Conservation (phyloP, 2,113 vertebrate species). For the Boulengeromyrus knoepffleri region DNA sequence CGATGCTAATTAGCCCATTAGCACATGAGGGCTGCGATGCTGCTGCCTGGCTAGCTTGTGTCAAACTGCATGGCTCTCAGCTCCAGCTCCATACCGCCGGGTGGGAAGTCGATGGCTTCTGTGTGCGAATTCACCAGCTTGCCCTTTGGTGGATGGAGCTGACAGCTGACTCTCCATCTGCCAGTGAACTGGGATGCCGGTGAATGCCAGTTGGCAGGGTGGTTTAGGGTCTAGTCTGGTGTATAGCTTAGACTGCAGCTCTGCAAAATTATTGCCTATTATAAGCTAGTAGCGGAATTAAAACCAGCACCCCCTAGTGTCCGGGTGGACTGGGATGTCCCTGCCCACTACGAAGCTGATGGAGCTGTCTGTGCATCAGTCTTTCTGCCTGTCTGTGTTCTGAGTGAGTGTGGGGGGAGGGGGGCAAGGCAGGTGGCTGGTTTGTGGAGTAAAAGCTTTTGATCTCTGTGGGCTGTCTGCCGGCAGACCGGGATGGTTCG, state of each 20-base stretch:
- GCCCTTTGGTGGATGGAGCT: neutral
- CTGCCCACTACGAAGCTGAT: neutral
- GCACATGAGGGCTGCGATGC: neutral
- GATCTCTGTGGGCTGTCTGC: neutral
- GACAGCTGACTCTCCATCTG: neutral
- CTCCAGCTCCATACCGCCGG: neutral
- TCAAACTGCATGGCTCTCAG: neutral
- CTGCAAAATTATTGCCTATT: neutral
- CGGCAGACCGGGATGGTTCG: constrained; percentile 94
- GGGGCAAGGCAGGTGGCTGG: neutral
- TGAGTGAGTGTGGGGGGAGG: neutral
- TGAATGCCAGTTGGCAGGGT: neutral
- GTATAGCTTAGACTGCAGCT: neutral
- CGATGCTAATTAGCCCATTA: neutral
- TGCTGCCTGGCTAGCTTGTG: neutral
- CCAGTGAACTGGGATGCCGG: neutral
- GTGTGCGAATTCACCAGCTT: neutral
- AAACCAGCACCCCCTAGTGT: neutral
- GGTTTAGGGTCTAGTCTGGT: neutral
- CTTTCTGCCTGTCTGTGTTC: neutral
- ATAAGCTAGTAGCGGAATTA: neutral
- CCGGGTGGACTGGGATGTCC: neutral
- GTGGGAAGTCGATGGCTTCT: neutral
- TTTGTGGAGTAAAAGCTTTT: neutral
- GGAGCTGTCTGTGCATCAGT: neutral